phyloP scores from a whole-genome alignment of 2,797 vertebrate genomes.

The Merluccius polli region DNA sequence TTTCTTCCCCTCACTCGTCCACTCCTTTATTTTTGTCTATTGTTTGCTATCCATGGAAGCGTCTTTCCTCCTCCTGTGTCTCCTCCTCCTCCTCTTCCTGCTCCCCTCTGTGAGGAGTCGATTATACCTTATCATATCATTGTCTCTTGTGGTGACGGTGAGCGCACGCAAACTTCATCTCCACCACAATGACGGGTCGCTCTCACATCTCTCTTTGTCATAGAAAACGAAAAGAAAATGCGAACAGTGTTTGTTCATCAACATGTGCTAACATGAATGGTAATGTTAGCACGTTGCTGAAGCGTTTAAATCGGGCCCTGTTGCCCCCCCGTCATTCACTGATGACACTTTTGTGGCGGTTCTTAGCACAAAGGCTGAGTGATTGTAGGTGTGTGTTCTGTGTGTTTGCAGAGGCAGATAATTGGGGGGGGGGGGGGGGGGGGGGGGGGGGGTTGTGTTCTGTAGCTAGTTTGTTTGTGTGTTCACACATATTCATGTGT shows the following conservation, averaged over 20 bases:
- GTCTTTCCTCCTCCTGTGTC: background rate
- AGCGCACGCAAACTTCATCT: constrained; percentile 37
- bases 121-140: constrained; percentile 63
- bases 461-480: constrained; percentile 16
- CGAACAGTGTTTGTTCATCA: constrained; percentile 58
- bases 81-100: constrained; percentile 35
- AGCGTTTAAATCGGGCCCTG: constrained; percentile 54
- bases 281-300: constrained; percentile 45
- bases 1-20: background rate
- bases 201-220: constrained; percentile 55
- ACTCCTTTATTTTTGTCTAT: background rate
- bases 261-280: constrained; percentile 24
- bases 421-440: background rate
- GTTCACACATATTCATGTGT: background rate
- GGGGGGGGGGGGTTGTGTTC: constrained; percentile 11
- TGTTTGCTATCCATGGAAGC: background rate
- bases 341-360: background rate
- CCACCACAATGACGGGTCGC: constrained; percentile 49
- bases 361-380: background rate
- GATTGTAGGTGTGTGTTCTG: too few species aligned
- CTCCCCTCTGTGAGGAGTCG: constrained; percentile 37
- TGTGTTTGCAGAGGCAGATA: background rate
- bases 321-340: constrained; percentile 31
- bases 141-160: constrained; percentile 51
- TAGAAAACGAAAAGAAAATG: constrained; percentile 70